Percentiles rank a stretch among this genome's conserved stretches.
These are phyloP conservation scores for Diploptera punctata DNA, from an alignment of 2,888 invertebrate species.

Conservation along the genomic window DNA sequence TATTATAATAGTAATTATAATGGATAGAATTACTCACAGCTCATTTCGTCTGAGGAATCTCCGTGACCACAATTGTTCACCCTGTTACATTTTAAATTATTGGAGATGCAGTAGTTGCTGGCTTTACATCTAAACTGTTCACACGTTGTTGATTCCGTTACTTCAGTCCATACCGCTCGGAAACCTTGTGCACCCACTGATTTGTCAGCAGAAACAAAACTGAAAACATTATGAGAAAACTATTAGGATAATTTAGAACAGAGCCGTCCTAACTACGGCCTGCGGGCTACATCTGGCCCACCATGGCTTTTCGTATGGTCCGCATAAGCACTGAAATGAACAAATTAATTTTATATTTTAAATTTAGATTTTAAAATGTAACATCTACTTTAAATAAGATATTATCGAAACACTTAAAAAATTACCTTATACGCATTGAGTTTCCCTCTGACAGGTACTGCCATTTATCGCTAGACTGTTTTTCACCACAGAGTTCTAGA, in stretches of 20 bases:
- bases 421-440: constrained; percentile 83
- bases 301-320: too few species aligned
- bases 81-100: constrained; percentile 76
- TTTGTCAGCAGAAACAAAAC: constrained; percentile 94
- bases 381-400: too few species aligned
- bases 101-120: constrained; percentile 80
- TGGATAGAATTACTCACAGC: constrained; percentile 70
- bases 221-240: constrained; percentile 55
- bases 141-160: constrained; percentile 65
- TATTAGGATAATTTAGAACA: too few species aligned
- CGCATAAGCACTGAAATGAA: too few species aligned
- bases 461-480: constrained; percentile 75
- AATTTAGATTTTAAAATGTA: too few species aligned
- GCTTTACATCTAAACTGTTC: constrained; percentile 75
- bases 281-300: too few species aligned
- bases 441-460: constrained; percentile 87
- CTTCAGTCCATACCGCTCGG: constrained; percentile 94
- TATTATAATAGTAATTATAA: neutral
- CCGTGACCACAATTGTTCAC: constrained; percentile 85
- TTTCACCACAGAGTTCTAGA: constrained; percentile 89
- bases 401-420: too few species aligned
- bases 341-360: too few species aligned
- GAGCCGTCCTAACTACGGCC: too few species aligned
- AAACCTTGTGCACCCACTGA: constrained; percentile 95
- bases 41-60: constrained; percentile 75